Percentiles rank a stretch among this genome's conserved stretches.
Conservation (phyloP, 2,888 invertebrate genomes). For the Asteroscopus sphinx region DNA sequence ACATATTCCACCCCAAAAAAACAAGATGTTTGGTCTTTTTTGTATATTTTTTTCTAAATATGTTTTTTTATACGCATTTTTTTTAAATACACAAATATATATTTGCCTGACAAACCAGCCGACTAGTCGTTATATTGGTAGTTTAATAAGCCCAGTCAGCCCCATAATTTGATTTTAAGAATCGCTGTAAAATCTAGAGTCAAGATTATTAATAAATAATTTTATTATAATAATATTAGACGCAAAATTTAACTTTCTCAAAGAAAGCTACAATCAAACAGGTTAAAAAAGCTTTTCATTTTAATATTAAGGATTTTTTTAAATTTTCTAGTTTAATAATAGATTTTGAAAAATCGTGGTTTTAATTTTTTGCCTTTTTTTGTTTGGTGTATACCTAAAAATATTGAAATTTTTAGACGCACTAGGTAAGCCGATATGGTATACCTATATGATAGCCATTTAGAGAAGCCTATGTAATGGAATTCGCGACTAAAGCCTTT, state of each 20-base stretch:
- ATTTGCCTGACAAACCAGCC: slow-evolving; percentile 4
- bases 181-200: slow-evolving; percentile 43
- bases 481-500: no score
- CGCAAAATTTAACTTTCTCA: slow-evolving; percentile 50
- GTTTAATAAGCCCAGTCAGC: slow-evolving; percentile 42
- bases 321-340: slow-evolving; percentile 35
- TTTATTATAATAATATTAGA: slow-evolving; percentile 17
- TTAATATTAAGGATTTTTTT: slow-evolving; percentile 40
- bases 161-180: slow-evolving; percentile 33
- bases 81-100: background rate
- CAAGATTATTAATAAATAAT: slow-evolving; percentile 10
- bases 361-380: slow-evolving; percentile 16
- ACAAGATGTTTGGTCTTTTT: no score
- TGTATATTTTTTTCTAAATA: no score
- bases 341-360: slow-evolving; percentile 20
- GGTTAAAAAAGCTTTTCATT: slow-evolving; percentile 44
- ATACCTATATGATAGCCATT: no score
- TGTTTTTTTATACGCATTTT: background rate
- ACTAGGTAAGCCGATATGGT: no score
- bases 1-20: no score
- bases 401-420: no score
- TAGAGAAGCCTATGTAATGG: no score
- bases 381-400: no score
- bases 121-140: slow-evolving; percentile 28
- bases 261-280: slow-evolving; percentile 55